phyloP scores from a whole-genome alignment of 1,140 invertebrate genomes.

The Plutomurus gul region DNA sequence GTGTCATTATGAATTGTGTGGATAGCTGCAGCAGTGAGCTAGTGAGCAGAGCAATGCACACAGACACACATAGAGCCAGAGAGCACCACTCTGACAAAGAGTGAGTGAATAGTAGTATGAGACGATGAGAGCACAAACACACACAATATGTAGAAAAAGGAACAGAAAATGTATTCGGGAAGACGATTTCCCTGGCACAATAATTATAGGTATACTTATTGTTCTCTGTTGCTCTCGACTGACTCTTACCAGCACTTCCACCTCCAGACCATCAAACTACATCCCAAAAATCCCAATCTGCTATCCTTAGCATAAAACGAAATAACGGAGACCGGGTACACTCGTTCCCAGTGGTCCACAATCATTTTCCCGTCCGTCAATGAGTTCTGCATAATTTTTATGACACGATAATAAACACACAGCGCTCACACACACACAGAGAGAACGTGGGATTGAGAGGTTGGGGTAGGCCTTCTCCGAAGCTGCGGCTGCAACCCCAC shows the following conservation, averaged over 20 bases:
- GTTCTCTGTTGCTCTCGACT: no score
- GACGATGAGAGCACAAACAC: not conserved
- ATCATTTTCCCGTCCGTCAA: constrained; percentile 7
- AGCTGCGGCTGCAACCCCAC: constrained; percentile 84
- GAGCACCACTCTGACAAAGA: not conserved
- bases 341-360: no score
- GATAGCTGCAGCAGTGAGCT: no score
- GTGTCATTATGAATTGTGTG: constrained; percentile 19
- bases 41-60: not conserved
- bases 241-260: no score
- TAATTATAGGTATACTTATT: not conserved
- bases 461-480: constrained; percentile 7
- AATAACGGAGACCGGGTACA: no score
- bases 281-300: no score
- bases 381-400: constrained; percentile 34
- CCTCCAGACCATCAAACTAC: no score
- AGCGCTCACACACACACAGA: no score
- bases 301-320: no score
- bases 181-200: not conserved
- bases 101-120: not conserved
- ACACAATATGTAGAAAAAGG: not conserved
- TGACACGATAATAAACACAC: not conserved
- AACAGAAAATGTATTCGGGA: not conserved
- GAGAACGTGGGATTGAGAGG: not conserved
- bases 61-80: not conserved